These are phyloP conservation scores for Nipponia nippon DNA, from an alignment of 2,113 vertebrate species.

Conservation along the genomic window DNA sequence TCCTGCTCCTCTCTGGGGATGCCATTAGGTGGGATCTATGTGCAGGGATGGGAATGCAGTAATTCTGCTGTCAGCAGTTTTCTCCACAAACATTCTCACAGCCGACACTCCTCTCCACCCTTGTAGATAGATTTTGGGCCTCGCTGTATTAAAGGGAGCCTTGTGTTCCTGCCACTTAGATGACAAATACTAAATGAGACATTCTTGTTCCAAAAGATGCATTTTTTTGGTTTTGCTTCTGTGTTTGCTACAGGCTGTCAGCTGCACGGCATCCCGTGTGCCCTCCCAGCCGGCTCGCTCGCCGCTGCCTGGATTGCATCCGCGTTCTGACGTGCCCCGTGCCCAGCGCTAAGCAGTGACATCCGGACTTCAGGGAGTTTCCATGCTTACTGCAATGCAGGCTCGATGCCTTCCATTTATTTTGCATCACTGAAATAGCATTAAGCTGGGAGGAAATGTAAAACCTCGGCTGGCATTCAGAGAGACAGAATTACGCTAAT, in stretches of 20 bases:
- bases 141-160: neutral
- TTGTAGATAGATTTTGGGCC: neutral
- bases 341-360: neutral
- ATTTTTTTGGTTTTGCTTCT: neutral
- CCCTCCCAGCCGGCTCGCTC: neutral
- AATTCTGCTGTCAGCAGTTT: neutral
- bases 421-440: neutral
- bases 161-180: neutral
- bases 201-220: neutral
- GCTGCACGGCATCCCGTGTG: neutral
- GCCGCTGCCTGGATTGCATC: neutral
- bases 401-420: neutral
- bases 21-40: constrained; percentile 2
- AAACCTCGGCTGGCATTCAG: neutral
- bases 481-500: neutral
- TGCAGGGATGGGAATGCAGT: neutral
- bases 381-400: neutral
- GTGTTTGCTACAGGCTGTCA: neutral
- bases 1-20: constrained; percentile 6
- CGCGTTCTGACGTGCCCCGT: neutral
- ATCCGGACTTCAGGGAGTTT: neutral
- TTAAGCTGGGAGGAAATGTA: neutral
- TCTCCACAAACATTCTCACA: neutral
- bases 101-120: neutral
- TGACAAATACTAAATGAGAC: neutral